A percentile compares a stretch with the other conserved stretches of the same genome.
phyloP scores from a whole-genome alignment of 2,797 vertebrate species.

The Masticophis lateralis region DNA sequence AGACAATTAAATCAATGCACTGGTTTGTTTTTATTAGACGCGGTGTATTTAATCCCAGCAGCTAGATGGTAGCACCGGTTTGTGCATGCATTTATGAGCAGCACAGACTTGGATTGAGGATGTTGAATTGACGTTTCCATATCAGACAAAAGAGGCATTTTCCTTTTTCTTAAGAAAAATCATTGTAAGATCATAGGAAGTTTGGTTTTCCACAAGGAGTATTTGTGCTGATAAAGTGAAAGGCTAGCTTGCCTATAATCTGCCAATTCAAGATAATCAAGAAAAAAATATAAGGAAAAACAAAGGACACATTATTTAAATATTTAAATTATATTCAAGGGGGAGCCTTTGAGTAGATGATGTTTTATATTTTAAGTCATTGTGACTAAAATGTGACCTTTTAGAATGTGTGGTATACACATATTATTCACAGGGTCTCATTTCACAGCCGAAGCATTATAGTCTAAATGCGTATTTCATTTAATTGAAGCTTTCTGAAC shows the following conservation, averaged over 20 bases:
- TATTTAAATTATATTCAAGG: not conserved
- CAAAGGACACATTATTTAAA: not conserved
- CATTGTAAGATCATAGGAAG: not conserved
- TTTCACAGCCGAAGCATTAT: not conserved
- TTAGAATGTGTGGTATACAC: not conserved
- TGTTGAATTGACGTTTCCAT: not conserved
- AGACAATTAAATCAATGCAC: not conserved
- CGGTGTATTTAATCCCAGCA: not conserved
- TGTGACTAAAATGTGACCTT: not conserved
- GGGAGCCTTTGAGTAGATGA: not conserved
- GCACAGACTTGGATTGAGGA: not conserved
- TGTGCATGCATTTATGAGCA: not conserved
- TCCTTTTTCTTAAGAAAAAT: not conserved
- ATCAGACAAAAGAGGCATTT: not conserved
- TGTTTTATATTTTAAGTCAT: not conserved
- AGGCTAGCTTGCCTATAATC: not conserved
- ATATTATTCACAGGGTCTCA: not conserved
- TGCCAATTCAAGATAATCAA: not conserved
- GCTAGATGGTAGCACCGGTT: not conserved
- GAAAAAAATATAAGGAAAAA: not conserved
- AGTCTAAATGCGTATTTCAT: slow-evolving; percentile 28
- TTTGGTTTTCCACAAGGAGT: not conserved
- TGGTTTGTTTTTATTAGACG: not conserved
- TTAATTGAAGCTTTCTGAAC: slow-evolving; percentile 42
- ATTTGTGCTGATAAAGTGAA: not conserved